Evolutionary conservation across 1,140 invertebrate species (phyloP), one percentile per base, ranked within the genome.

Genomic region (Acromyrmex charruanus): DNA sequence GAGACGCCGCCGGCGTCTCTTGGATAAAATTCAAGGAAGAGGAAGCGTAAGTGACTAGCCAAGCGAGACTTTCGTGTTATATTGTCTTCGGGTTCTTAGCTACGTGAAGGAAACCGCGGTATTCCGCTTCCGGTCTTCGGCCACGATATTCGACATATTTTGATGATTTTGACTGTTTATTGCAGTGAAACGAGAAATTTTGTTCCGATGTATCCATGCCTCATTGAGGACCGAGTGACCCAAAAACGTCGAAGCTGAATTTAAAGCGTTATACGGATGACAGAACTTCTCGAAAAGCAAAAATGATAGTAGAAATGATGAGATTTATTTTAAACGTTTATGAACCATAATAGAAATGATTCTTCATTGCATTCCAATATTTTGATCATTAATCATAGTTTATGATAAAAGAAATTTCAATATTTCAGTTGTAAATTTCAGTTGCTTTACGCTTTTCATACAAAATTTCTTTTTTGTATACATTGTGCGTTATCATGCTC

Each of bases 21-120:
- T 85, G 68, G 85, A 61, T 90, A 72, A 82, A 89, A 90, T 86
- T 84, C 72, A 75, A 87, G 88, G 68, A 90, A 89, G 53, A 89
- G 89, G 89, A 90, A 90, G 85, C 89, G 89, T 90, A 89, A 90
- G 77, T 89, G 89, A 90, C 89, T 89, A 79, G 88, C 88, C 88
- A 90, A 89, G 72, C 89, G 88, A 74, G 88, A 74, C 88, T 89
- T 89, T 85, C 49, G 85, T 84, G 88, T 90, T 90, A 89, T 87
- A 90, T 89, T 89, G 69, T 90, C 89, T 89, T 89, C 55, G 79
- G 72, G 53, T 59, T 74, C 49, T 84, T 35, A 49, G 25, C 39
- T n/a, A 61, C 55, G 39, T 16, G 55, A 25, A 75, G 69, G 28
- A 75, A 84, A 65, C 55, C 39, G 39, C 55, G 7, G 18, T 59